These are phyloP conservation scores for Pangasius sanitwongsei DNA, from an alignment of 2,797 vertebrate genomes.

Conservation along the genomic window DNA sequence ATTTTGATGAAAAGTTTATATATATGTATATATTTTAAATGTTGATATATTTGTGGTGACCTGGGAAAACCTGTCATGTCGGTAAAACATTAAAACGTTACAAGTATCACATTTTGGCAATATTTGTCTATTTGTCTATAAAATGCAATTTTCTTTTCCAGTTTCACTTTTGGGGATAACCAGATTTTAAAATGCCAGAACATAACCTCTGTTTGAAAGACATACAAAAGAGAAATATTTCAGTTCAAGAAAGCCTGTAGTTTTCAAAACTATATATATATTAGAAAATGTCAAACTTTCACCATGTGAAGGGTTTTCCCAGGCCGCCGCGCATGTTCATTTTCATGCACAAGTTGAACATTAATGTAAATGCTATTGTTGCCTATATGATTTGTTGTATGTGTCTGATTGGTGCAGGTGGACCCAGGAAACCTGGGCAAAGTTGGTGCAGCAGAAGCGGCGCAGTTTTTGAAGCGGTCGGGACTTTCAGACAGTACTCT, in stretches of 20 bases:
- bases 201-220: too few species aligned
- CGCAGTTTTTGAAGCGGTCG: constrained; percentile 93
- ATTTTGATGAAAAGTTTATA: background rate
- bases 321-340: background rate
- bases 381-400: background rate
- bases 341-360: background rate
- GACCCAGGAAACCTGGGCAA: constrained; percentile 88
- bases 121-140: background rate
- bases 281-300: background rate
- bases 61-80: background rate
- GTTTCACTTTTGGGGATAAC: background rate
- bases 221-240: background rate
- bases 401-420: constrained; percentile 74
- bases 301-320: background rate
- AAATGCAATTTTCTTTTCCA: background rate
- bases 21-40: background rate
- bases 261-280: background rate
- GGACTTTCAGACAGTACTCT: constrained; percentile 87
- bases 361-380: background rate
- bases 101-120: background rate
- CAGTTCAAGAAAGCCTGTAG: background rate
- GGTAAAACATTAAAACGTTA: background rate
- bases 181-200: background rate
- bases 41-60: background rate
- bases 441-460: constrained; percentile 89